Base-by-base conservation (phyloP, 2,888 invertebrate genomes). In the Eupithecia subumbrata region DNA sequence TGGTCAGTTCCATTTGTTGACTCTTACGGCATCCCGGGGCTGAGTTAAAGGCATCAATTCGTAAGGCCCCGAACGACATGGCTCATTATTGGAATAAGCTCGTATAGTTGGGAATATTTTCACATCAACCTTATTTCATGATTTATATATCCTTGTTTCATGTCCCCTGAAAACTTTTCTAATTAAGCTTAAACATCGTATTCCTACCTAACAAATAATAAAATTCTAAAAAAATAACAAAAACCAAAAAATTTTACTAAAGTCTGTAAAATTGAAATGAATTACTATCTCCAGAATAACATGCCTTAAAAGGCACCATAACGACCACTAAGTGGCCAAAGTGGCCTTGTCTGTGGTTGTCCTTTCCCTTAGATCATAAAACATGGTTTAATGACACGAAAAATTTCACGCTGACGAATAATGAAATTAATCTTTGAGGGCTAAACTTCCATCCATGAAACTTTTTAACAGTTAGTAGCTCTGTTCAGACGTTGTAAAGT, bases 331-430 rank as follows among this genome's bases (percentile, higher is more conserved):
- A 48, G 48, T 18, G 48, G 9, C 18, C 22, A 11, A n/a, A 67
- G 67, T 67, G 40, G 11, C n/a, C 34, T n/a, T 67, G 67, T 67
- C 37, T 67, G n/a, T 40, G 37, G 34, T 34, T 12, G 37, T n/a
- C 22, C 40, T 18, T 40, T 56, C 63, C 71, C 64, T 22, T 60
- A 63, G 37, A 43, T 63, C 40, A 75, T 77, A 77, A 75, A 75
- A 77, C 71, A 68, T 64, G 64, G 25, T 67, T 77, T 77, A 75
- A 75, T 71, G 77, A 73, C 71, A 75, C 72, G 52, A 73, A 74
- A 75, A 70, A 73, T 73, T 70, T 66, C 30, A 45, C 70, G 45
- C 25, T 5, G 70, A 7, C 64, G 48, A 69, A 66, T 67, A 71
- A 67, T 69, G 63, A 43, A 73, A 70, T 69, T 45, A 67, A 63